A percentile compares a stretch with the other conserved stretches of the same genome.
Evolutionary conservation across 2,113 vertebrate genomes (phyloP).

Genomic region (Pachyramphus minor): DNA sequence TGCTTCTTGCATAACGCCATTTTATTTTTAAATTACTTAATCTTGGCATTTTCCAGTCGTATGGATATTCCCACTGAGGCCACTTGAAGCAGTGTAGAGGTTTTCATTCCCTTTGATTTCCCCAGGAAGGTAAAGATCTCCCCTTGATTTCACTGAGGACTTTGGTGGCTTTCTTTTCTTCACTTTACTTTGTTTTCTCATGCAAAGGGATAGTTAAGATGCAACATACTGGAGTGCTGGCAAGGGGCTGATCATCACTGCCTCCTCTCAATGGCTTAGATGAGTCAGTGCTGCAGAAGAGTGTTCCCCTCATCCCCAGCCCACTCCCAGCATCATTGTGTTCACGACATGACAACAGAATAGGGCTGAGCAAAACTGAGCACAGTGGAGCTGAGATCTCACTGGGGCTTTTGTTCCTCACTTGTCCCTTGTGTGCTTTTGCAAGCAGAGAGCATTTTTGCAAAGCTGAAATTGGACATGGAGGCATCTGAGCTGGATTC

Average conservation of each 20-base stretch:
- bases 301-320: not conserved
- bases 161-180: not conserved
- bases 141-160: not conserved
- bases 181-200: not conserved
- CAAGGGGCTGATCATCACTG: not conserved
- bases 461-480: not conserved
- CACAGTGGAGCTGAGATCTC: not conserved
- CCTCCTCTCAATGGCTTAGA: not conserved
- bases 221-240: not conserved
- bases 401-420: fast-evolving
- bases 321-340: not conserved
- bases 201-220: not conserved
- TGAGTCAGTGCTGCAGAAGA: not conserved
- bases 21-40: not conserved
- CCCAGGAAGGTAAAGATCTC: not conserved
- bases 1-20: not conserved
- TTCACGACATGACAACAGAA: not conserved
- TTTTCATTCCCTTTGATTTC: not conserved
- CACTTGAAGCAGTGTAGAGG: not conserved
- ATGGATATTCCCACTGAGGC: not conserved
- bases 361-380: not conserved
- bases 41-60: not conserved
- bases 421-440: not conserved
- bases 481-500: not conserved
- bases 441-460: not conserved